Evolutionary conservation across 2,888 invertebrate species (phyloP).

Genomic region (Melinopterus prodromus): DNA sequence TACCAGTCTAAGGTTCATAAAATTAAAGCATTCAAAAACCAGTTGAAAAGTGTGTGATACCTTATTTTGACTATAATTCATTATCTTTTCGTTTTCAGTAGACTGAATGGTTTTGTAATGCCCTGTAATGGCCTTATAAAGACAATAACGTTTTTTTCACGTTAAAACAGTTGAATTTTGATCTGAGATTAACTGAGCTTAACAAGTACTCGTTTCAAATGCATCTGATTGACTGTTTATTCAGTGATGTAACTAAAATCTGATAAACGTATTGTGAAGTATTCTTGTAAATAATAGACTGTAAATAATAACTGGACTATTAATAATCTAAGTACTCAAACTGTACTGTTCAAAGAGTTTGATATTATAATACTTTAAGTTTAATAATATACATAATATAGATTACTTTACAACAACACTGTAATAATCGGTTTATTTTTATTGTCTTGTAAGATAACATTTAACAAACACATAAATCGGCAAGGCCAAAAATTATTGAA

Average conservation of each 20-base stretch:
- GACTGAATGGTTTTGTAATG: not conserved
- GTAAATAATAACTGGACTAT: not conserved
- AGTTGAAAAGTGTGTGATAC: not conserved
- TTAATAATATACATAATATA: too few species aligned
- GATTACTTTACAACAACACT: not conserved
- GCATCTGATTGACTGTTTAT: not conserved
- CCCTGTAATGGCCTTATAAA: not conserved
- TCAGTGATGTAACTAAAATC: not conserved
- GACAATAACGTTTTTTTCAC: too few species aligned
- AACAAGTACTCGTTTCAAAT: not conserved
- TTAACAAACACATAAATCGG: not conserved
- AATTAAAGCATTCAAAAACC: not conserved
- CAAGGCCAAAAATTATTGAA: not conserved
- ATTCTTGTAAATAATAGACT: not conserved
- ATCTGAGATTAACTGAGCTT: too few species aligned
- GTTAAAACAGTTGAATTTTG: too few species aligned
- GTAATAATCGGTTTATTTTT: not conserved
- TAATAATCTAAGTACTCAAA: not conserved
- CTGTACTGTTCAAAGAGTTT: not conserved
- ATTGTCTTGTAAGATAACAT: not conserved
- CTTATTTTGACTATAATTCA: too few species aligned
- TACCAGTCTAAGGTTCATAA: not conserved
- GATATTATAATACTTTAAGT: too few species aligned
- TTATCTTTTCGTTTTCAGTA: not conserved
- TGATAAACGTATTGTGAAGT: not conserved